A percentile compares a stretch with the other conserved stretches of the same genome.
Conservation (phyloP, 2,797 vertebrate genomes). For the Varecia variegata region DNA sequence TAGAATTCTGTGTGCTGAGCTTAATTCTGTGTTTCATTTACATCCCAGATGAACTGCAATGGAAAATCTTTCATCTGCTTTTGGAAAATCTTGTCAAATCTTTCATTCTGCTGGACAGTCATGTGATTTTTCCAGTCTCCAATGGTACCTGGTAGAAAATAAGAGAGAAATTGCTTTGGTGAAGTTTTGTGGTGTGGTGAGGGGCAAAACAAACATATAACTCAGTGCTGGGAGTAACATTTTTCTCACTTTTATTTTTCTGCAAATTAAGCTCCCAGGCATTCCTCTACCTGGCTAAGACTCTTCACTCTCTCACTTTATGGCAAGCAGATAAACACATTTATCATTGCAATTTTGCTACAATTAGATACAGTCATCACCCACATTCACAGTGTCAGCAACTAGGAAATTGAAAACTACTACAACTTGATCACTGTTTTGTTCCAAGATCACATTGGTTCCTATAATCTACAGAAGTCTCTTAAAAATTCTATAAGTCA, state of each 20-base stretch:
- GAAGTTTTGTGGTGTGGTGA: background rate
- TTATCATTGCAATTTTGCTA: too few species aligned
- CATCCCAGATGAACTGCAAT: constrained; percentile 66
- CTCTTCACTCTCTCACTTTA: background rate
- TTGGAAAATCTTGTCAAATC: constrained; percentile 63
- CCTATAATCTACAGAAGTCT: background rate
- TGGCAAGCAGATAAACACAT: background rate
- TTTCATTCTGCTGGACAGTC: constrained; percentile 77
- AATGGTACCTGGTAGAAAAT: constrained; percentile 49
- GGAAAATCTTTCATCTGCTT: constrained; percentile 62
- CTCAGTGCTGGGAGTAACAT: background rate
- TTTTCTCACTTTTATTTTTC: background rate
- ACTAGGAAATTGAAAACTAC: background rate
- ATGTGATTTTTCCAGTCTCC: constrained; percentile 78
- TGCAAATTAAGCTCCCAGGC: fast-evolving
- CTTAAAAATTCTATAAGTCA: background rate
- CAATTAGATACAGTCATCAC: background rate
- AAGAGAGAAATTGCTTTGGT: background rate
- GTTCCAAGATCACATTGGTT: background rate
- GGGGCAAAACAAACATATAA: background rate
- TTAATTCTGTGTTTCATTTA: background rate
- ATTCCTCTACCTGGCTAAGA: background rate
- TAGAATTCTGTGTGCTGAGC: background rate
- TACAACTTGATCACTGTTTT: background rate
- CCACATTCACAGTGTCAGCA: background rate